Evolutionary conservation across 1,140 invertebrate genomes (phyloP).

Genomic region (Hyphantria cunea): DNA sequence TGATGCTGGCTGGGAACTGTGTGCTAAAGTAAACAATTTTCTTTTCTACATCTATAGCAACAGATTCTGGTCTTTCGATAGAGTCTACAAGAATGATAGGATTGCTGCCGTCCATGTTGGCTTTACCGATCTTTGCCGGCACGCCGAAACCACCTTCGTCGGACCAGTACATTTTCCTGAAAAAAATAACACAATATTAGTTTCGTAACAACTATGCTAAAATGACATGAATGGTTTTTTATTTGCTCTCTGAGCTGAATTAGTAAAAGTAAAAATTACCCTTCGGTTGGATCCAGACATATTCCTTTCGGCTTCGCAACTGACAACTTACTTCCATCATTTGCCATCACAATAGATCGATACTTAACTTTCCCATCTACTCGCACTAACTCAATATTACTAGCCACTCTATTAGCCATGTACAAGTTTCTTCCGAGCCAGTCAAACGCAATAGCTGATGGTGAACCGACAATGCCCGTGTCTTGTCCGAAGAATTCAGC

Average conservation of each 20-base stretch:
- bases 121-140: conserved; percentile 94
- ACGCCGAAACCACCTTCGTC: conserved; percentile 97
- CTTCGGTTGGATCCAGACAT: conserved; percentile 94
- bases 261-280: conserved; percentile 80
- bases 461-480: conserved; percentile 93
- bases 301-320: conserved; percentile 94
- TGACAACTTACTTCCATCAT: conserved; percentile 93
- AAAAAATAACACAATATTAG: conserved; percentile 38
- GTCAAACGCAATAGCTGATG: conserved; percentile 96
- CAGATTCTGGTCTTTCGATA: conserved; percentile 89
- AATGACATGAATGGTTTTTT: too few relatives aligned
- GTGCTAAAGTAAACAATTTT: conserved; percentile 94
- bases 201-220: too few relatives aligned
- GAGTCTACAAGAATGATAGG: conserved; percentile 86
- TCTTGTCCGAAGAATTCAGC: conserved; percentile 91
- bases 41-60: conserved; percentile 92
- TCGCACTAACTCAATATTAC: conserved; percentile 96
- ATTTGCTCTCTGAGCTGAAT: too few relatives aligned
- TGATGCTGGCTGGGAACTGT: conserved; percentile 87
- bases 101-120: conserved; percentile 96
- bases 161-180: conserved; percentile 95
- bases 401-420: conserved; percentile 94
- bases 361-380: conserved; percentile 92
- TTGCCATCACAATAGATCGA: conserved; percentile 94
- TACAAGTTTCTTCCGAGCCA: conserved; percentile 98